A percentile compares a stretch with the other conserved stretches of the same genome.
These are phyloP conservation scores for Alectoris magna DNA, from an alignment of 2,797 vertebrate genomes.

Conservation along the genomic window DNA sequence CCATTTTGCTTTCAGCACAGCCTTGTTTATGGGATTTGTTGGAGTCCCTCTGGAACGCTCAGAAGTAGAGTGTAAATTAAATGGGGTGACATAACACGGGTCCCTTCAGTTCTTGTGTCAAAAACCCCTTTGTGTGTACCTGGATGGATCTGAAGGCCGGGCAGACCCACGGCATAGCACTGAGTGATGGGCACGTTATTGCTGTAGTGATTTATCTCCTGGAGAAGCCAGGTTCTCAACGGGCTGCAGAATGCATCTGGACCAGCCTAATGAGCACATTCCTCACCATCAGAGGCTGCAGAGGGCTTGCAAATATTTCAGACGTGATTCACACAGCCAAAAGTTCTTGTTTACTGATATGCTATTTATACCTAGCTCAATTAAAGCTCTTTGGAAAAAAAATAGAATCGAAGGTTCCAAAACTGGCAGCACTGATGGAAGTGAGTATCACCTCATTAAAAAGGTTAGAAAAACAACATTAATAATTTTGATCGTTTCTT, in stretches of 20 bases:
- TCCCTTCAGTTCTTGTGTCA: not conserved
- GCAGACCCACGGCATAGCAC: not conserved
- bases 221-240: conserved; percentile 7
- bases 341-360: conserved; percentile 70
- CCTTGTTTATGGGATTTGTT: not conserved
- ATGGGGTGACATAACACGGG: not conserved
- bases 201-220: conserved; percentile 33
- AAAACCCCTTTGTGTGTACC: not conserved
- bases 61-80: not conserved
- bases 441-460: conserved; percentile 17
- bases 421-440: conserved; percentile 21
- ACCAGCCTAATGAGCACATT: conserved; percentile 61
- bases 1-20: not conserved
- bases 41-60: not conserved
- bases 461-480: conserved; percentile 41
- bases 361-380: conserved; percentile 70
- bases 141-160: not conserved
- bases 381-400: conserved; percentile 52
- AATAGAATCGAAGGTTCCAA: not conserved
- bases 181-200: not conserved
- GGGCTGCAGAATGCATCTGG: conserved; percentile 60
- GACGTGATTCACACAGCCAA: conserved; percentile 67
- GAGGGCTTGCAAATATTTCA: conserved; percentile 64
- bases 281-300: conserved; percentile 48
- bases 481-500: conserved; percentile 24